Evolutionary conservation across 2,113 vertebrate genomes (phyloP), one percentile per base, ranked within the genome.

Genomic region (Aramus guarauna): DNA sequence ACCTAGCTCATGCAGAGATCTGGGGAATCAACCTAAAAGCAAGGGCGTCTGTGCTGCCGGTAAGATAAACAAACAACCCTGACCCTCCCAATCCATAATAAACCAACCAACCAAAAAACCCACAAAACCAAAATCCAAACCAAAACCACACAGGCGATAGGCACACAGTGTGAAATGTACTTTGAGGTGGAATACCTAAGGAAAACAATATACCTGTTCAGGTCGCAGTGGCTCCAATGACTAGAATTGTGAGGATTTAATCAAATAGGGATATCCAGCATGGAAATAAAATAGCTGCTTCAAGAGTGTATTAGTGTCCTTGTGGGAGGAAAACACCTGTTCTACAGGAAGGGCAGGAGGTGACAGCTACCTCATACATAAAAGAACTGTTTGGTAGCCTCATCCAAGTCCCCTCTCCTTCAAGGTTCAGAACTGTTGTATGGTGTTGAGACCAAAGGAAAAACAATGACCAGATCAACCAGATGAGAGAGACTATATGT

Each of bases 161-260:
- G 6, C 23, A 66, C 39, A 56, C 2, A 22, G 5, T 19, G 22
- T 47, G 34, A 85, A 84, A 69, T 47, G 2, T 24, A 64, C 4
- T 83, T 60, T 43, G 41, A 62, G 3, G 2, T 53, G 3, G 11
- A 66, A 66, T 34, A 66, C 5, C 47, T 43, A 45, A 85, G 23
- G 20, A 71, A 82, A n/a, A 59, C 3, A 5, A 16, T 29, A 26
- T 30, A 36, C 3, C 1, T 7, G 5, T 7, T 39, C 15, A n/a
- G 0, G 0, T 5, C 62, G 10, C 6, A 4, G 34, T 26, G 6
- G 1, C 3, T 82, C 12, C 45, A 37, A 3, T 15, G 3, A 29
- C 22, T 18, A 74, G 11, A 43, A 58, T 12, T 78, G 4, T 6
- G 6, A 29, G 4, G 15, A 56, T 82, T 81, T 74, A 6, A 62